Conservation (phyloP, 2,113 vertebrate genomes). For the Chionomys nivalis region DNA sequence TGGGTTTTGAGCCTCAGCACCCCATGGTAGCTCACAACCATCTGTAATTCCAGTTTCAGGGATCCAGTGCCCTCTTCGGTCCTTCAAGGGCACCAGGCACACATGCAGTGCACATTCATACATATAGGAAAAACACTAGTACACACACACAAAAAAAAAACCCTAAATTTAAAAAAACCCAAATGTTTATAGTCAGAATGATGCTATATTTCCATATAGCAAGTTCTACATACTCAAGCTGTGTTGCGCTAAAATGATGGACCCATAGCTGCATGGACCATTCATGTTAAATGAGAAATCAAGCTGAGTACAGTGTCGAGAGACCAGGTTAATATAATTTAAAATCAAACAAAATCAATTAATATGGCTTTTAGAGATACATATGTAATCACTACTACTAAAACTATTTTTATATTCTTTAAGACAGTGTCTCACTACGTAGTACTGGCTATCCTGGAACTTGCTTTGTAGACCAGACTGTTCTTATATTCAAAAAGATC, state of each 20-base stretch:
- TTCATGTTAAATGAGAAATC: not conserved
- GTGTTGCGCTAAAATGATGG: not conserved
- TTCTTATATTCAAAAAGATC: not conserved
- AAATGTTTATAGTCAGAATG: not conserved
- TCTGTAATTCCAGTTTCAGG: not conserved
- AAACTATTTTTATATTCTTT: not conserved
- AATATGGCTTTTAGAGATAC: not conserved
- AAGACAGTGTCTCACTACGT: not conserved
- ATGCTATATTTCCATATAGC: not conserved
- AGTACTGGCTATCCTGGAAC: not conserved
- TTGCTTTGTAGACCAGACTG: not conserved
- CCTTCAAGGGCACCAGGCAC: not conserved
- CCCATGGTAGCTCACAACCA: not conserved
- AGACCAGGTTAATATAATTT: not conserved
- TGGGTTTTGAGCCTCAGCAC: not conserved
- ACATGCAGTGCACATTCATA: not conserved
- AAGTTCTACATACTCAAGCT: not conserved
- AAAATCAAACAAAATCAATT: constrained; percentile 13
- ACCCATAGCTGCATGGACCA: accelerated
- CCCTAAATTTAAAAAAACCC: not conserved
- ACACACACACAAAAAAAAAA: not conserved
- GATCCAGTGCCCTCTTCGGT: not conserved
- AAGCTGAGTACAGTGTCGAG: not conserved
- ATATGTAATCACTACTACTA: not conserved
- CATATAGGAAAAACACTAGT: not conserved